Evolutionary conservation across 2,797 vertebrate species (phyloP), one percentile per base, ranked within the genome.

Genomic region (Lateolabrax maculatus): DNA sequence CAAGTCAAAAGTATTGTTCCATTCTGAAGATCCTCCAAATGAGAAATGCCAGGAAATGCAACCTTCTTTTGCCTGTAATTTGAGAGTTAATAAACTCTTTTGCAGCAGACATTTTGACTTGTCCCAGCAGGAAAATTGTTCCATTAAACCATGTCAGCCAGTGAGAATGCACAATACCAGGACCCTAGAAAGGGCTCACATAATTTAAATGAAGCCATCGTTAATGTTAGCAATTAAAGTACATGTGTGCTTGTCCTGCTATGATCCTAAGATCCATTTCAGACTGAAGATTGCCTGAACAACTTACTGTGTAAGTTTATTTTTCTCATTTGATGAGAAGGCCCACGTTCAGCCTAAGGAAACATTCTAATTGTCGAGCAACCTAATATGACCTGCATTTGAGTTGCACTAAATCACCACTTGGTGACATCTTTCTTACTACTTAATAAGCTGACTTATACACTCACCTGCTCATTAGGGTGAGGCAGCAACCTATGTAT

Each of bases 401-500:
- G 3, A 63, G 25, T n/a, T 12, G 41, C 19, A 56, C 9, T 34
- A 8, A 9, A 44, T 75, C 21, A 41, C 23, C 10, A 29, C 8
- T 44, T 51, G 12, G 23, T 65, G 34, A 61, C 41, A 72, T 62
- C 21, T 63, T 39, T 58, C 53, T 49, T 36, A 57, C 19, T 52
- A 18, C 34, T 25, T 53, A 41, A 53, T 44, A 56, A 69, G 53
- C 23, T 41, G 51, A 36, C 13, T 52, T 29, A 34, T 51, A 23
- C 46, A 49, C 67, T 65, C 29, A 56, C 36, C 46, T 57, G 43
- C 48, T 72, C 68, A 53, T 56, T 56, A 63, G 18, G 31, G 46
- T 71, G 61, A 29, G 25, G 61, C 60, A 66, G 39, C 7, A 55
- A 16, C 48, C 39, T 55, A 21, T 69, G 60, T 5, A 48, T 65